These are phyloP conservation scores for Drosophila tanythrix DNA, from an alignment of 2,888 invertebrate genomes.

Conservation along the genomic window DNA sequence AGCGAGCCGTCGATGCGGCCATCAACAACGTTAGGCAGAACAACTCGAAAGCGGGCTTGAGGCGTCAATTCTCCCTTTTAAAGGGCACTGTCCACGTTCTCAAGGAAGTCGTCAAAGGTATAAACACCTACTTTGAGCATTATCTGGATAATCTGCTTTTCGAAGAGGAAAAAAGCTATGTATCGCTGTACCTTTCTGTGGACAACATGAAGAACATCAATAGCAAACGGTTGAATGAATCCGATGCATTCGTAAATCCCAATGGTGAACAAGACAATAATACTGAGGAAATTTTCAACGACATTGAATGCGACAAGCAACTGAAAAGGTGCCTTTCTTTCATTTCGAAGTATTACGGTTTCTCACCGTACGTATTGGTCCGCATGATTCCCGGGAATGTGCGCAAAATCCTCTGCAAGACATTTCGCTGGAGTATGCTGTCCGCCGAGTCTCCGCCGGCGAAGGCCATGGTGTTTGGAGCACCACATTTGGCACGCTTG, in stretches of 20 bases:
- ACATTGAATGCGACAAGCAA: conserved; percentile 46
- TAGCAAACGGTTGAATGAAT: conserved; percentile 69
- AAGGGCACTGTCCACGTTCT: conserved; percentile 90
- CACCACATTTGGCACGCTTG: conserved; percentile 93
- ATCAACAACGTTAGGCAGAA: conserved; percentile 78
- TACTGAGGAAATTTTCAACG: conserved; percentile 23
- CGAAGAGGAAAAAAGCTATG: conserved; percentile 88
- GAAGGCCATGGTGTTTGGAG: conserved; percentile 94
- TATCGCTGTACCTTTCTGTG: conserved; percentile 75
- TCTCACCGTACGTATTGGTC: conserved; percentile 51
- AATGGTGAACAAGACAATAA: no score
- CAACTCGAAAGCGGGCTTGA: conserved; percentile 54
- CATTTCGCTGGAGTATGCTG: conserved; percentile 89
- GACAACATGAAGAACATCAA: conserved; percentile 78
- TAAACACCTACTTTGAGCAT: conserved; percentile 95
- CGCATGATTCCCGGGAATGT: conserved; percentile 57
- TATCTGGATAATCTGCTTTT: conserved; percentile 92
- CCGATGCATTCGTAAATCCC: conserved; percentile 72
- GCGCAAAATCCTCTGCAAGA: conserved; percentile 60
- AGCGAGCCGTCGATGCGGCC: conserved; percentile 84
- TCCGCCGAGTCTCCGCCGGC: conserved; percentile 89
- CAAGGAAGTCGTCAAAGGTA: conserved; percentile 94
- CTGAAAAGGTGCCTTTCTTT: conserved; percentile 58
- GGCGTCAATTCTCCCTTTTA: conserved; percentile 81
- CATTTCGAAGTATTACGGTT: conserved; percentile 3